phyloP scores from a whole-genome alignment of 2,113 vertebrate genomes.

The Mesoclemmys tuberculata region DNA sequence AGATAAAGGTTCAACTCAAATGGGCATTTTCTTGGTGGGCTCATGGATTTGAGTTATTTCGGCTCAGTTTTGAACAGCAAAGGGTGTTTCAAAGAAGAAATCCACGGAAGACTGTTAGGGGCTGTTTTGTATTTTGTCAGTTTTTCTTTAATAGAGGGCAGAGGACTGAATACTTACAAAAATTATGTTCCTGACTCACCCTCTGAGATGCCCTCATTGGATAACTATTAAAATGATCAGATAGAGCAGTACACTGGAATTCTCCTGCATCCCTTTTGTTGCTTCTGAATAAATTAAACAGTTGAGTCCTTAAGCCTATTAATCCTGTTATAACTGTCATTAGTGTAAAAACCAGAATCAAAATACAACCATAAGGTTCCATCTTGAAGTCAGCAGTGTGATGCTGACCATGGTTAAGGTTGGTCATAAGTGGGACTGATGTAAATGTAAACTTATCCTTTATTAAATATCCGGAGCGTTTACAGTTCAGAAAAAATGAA shows the following conservation, averaged over 20 bases:
- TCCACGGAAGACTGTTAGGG: conserved; percentile 21
- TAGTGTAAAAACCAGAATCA: conserved; percentile 39
- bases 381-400: conserved; percentile 3
- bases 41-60: conserved; percentile 41
- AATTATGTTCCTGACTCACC: conserved; percentile 50
- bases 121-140: conserved; percentile 1
- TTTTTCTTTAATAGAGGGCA: conserved; percentile 50
- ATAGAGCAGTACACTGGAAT: conserved; percentile 30
- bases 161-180: conserved; percentile 46
- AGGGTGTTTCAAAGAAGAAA: neutral
- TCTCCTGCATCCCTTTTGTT: conserved; percentile 40
- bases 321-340: conserved; percentile 59
- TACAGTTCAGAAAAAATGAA: neutral
- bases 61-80: conserved; percentile 43
- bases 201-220: conserved; percentile 57
- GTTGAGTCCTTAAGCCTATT: conserved; percentile 43
- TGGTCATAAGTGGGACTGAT: conserved; percentile 6
- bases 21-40: neutral
- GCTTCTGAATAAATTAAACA: conserved; percentile 42
- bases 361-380: conserved; percentile 18
- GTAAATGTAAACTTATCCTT: neutral
- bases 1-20: conserved; percentile 32
- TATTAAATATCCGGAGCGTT: neutral
- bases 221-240: conserved; percentile 62
- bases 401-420: neutral